phyloP scores from a whole-genome alignment of 2,113 vertebrate genomes.

The Hippolais icterina region DNA sequence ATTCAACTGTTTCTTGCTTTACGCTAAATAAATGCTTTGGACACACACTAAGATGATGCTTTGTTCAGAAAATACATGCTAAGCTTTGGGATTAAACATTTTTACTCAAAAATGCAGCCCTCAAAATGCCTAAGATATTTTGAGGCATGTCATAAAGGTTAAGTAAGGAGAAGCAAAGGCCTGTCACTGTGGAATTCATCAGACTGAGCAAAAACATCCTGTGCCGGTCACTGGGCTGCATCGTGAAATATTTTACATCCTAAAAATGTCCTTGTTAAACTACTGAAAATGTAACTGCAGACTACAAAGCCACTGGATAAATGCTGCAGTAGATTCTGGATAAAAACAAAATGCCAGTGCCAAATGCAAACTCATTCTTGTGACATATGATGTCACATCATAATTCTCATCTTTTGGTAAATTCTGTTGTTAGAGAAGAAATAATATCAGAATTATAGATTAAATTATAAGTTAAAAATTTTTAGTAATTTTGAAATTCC shows the following conservation, averaged over 20 bases:
- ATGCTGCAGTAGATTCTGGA: neutral
- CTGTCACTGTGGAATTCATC: neutral
- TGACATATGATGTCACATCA: rapidly evolving
- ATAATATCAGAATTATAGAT: neutral
- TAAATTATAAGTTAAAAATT: neutral
- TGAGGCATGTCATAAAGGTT: neutral
- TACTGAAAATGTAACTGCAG: neutral
- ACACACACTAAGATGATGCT: rapidly evolving
- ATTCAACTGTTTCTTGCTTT: neutral
- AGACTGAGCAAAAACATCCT: neutral
- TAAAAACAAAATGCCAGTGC: neutral
- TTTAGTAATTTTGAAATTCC: neutral
- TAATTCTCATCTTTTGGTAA: neutral
- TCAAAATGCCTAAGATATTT: neutral
- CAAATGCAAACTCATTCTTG: neutral
- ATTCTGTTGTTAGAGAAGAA: neutral
- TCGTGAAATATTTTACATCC: neutral
- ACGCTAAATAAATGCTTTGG: neutral
- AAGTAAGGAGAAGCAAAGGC: neutral
- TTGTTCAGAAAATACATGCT: rapidly evolving
- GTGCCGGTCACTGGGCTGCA: rapidly evolving
- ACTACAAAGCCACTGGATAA: neutral
- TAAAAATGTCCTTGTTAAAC: neutral
- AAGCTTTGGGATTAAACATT: neutral
- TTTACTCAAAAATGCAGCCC: neutral